Base-by-base conservation (phyloP, 2,113 vertebrate species). In the Nothoprocta perdicaria region DNA sequence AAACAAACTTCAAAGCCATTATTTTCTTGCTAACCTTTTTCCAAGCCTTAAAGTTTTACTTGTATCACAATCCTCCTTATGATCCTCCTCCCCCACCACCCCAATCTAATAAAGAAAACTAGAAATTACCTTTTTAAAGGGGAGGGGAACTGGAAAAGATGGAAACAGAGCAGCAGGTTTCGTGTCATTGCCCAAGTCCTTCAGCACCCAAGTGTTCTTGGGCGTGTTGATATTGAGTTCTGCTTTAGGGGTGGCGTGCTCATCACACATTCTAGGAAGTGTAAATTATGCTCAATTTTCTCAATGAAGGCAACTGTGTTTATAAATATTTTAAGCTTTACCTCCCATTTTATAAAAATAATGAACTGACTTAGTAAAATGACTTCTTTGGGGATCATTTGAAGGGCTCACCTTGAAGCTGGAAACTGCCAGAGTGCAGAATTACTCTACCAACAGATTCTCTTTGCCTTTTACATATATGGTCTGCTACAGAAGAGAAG, bases 71-170 rank as follows among this genome's bases (percentile, higher is more conserved):
- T 78, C 85, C 17, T 1, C 11, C 15, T 15, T 29, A 26, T 19
- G 10, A 18, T 21, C 31, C 24, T 22, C 13, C 58, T 9, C 0
- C 13, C 58, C 6, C 0, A 1, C 45, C 22, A 50, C 0, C 1
- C 45, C 22, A 50, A 4, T 38, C 26, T 80, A 26, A 21, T 58
- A 46, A 63, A 3, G 17, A 62, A 74, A 71, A 17, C 4, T 48
- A 66, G 45, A 75, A 92, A 75, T n/a, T 3, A 26, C 2, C 66
- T 86, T 67, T 92, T 38, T 33, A 50, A 58, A 29, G 4, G 11
- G 33, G n/a, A 81, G 11, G 75, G 17, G 8, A 60, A 90, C 69
- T 38, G 68, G 15, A 60, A 90, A 73, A 8, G 33, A 23, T 38
- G 60, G 66, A 86, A 80, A 23, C 27, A 62, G 24, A 71, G 43